Base-by-base conservation (phyloP, 2,888 invertebrate genomes). In the Sceliomorpha sp. region DNA sequence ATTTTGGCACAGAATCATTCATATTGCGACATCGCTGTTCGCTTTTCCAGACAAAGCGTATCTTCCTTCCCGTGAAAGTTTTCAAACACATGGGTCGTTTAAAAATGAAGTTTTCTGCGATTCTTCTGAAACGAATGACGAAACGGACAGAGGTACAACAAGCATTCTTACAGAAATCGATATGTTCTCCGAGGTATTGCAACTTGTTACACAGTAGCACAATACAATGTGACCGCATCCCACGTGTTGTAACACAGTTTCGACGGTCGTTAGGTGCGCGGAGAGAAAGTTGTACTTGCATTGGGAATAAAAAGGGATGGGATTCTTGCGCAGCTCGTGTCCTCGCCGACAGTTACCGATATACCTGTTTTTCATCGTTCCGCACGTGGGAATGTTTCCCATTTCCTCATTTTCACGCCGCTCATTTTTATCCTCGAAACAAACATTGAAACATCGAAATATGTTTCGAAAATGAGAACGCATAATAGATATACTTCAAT, bases 231-330 rank as follows among this genome's bases (percentile, higher is more conserved):
- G 50, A 64, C 56, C 59, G 50, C 60, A 44, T 56, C 17, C 39
- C 56, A 40, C 44, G 50, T 68, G 50, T 68, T 56, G 60, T 47
- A 58, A 62, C 32, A 44, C 37, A 31, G 42, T 55, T 67, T 48
- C 55, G 50, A 50, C 50, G 56, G 31, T 64, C 50, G 56, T 56
- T 50, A 62, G 60, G 58, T 58, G 69, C 63, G 60, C 50, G 53
- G 58, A 69, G 69, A 69, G 69, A 69, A 69, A 69, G 69, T 69
- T 34, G 48, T 12, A 42, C 56, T 50, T 50, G 40, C 48, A 26
- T 20, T 14, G 27, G 45, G 39, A 58, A 36, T 51, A 59, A 64
- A 66, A 40, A 34, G 53, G 63, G 58, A 69, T 53, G 58, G 47
- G 53, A 63, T 48, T 63, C 40, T 59, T 59, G 50, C 39, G 26